A percentile compares a stretch with the other conserved stretches of the same genome.
These are phyloP conservation scores for Semicossyphus pulcher DNA, from an alignment of 2,113 vertebrate genomes.

Conservation along the genomic window DNA sequence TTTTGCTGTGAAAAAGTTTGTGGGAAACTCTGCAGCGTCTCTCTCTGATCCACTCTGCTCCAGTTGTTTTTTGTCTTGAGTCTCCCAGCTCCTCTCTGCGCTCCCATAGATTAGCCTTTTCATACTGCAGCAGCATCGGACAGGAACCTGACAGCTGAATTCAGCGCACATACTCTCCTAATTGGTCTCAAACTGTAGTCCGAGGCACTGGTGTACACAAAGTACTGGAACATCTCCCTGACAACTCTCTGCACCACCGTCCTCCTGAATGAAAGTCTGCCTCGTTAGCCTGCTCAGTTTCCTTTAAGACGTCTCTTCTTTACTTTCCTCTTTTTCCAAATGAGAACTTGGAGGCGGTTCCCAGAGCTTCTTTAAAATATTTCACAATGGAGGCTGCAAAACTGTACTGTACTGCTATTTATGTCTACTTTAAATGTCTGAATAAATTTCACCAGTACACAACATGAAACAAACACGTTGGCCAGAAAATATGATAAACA, in stretches of 20 bases:
- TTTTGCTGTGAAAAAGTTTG: conserved; percentile 17
- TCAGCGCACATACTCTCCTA: conserved; percentile 54
- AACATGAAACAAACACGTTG: no score
- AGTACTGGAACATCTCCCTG: conserved; percentile 50
- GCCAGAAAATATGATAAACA: no score
- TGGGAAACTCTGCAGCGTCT: conserved; percentile 11
- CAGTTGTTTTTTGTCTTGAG: conserved; percentile 23
- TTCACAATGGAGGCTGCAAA: no score
- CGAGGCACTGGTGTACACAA: conserved; percentile 30
- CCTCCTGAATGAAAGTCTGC: conserved; percentile 28
- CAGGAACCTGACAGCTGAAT: conserved; percentile 51
- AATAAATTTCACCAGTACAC: no score
- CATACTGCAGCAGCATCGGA: conserved; percentile 4
- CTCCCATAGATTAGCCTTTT: conserved; percentile 59
- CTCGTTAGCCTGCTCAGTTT: conserved; percentile 10
- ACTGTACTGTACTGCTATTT: no score
- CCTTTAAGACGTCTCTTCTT: background rate
- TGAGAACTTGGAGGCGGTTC: background rate
- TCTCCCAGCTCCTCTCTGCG: conserved; percentile 20
- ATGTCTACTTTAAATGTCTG: no score
- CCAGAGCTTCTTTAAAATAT: background rate
- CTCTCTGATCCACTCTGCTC: background rate
- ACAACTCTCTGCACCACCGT: conserved; percentile 27
- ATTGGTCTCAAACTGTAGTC: conserved; percentile 65
- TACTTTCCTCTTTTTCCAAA: background rate